phyloP scores from a whole-genome alignment of 2,113 vertebrate species.

The Gopherus flavomarginatus region DNA sequence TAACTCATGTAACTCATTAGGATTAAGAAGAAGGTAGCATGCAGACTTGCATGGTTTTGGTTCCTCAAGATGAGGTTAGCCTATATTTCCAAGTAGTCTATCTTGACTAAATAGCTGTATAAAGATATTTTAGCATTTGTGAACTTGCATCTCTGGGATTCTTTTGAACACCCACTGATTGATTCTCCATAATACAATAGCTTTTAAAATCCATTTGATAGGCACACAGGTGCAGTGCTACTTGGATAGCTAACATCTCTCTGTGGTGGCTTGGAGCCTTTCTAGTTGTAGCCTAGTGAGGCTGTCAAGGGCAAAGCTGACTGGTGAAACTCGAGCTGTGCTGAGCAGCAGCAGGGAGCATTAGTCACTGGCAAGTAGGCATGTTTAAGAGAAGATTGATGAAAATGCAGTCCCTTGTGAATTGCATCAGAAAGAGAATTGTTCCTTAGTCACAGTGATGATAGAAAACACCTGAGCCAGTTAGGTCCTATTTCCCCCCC shows the following conservation, averaged over 20 bases:
- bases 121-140: fast-evolving
- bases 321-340: conserved; percentile 81
- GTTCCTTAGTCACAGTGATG: conserved; percentile 62
- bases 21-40: neutral
- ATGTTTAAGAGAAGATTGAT: conserved; percentile 75
- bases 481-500: conserved; percentile 38
- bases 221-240: neutral
- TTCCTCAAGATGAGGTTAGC: neutral
- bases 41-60: neutral
- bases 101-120: neutral
- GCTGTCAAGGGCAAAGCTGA: conserved; percentile 77
- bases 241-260: conserved; percentile 48
- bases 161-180: neutral
- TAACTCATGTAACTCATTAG: fast-evolving
- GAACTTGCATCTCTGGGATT: neutral
- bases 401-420: conserved; percentile 75
- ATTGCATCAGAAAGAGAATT: conserved; percentile 75
- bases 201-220: conserved; percentile 45
- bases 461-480: conserved; percentile 70
- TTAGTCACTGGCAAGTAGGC: conserved; percentile 80
- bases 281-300: conserved; percentile 59
- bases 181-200: neutral
- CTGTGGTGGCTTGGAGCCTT: conserved; percentile 65
- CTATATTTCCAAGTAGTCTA: neutral
- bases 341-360: conserved; percentile 76